Base-by-base conservation (phyloP, 2,888 invertebrate genomes). In the Hipparchia semele region DNA sequence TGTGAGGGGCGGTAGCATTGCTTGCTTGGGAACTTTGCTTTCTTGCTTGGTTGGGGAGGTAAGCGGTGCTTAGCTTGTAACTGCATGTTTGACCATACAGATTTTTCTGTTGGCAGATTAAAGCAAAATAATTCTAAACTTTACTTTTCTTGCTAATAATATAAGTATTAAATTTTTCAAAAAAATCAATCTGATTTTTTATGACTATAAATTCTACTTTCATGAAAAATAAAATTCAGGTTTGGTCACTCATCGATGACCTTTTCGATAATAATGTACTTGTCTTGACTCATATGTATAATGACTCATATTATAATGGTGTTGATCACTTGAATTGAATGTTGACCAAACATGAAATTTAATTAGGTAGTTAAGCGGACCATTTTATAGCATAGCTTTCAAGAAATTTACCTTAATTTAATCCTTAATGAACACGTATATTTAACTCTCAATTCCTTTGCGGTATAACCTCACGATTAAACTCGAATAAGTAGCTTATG, bases 401-500 rank as follows among this genome's bases (percentile, higher is more conserved):
- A 6, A 65, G 62, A 62, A 49, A 62, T 46, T 13, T 46, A 62
- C 46, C 13, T 62, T 65, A 65, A 6, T 39, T 39, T 39, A 39
- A 49, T 65, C 53, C 64, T 33, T 65, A 65, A 65, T 65, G 51
- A 65, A 62, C 46, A 45, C 51, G 64, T 6, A 13, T 65, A 65
- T 51, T 65, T n/a, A 46, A n/a, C 61, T 6, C 45, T 46, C 46
- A n/a, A 46, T 60, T 39, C 39, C 60, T 60, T 6, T 49, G 13
- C 33, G 59, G 33, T 33, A 23, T 10, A 9, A 51, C 23, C 64
- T 65, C 23, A 23, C 49, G 51, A 33, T 12, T 49, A 49, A 51
- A 13, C 33, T 51, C 23, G 51, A 53, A 33, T 49, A 49, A 0
- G 5, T 46, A 46, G 6, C 23, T 53, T 33, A 53, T 65, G 64